Base-by-base conservation (phyloP, 2,797 vertebrate species). In the Lophius americanus region DNA sequence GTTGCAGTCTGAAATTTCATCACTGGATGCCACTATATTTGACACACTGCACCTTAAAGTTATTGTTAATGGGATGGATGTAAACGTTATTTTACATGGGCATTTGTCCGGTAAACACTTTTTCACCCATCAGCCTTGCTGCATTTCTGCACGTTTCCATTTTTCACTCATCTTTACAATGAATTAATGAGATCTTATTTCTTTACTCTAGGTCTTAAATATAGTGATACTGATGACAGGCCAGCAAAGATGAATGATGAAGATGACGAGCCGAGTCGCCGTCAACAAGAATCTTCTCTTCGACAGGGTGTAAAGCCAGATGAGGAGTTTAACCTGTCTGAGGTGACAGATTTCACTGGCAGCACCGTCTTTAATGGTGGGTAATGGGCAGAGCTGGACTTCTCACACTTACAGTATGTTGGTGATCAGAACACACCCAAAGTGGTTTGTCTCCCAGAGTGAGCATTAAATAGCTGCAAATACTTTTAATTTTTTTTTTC, bases 281-380 rank as follows among this genome's bases (percentile, higher is more conserved):
- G 36, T 23, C 5, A 60, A 52, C 73, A 62, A 44, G 59, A 48
- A 1, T 32, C 13, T 38, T 2, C 12, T 46, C 12, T 33, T 36
- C 33, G 35, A 37, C 68, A 76, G 42, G 44, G 3, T 1, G 7
- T 33, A 41, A 41, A 64, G 39, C 53, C 54, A 64, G 63, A 73
- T 5, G 36, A 54, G 44, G 56, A 75, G 42, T 13, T 72, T 6
- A 64, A 7, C 51, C 47, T 51, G 13, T 33, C 46, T 37, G 84
- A 78, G 41, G 62, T 73, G 3, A 4, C 47, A 8, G 63, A 79
- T 7, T 51, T 68, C 42, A 44, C 51, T 4, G 48, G 41, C 32
- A 68, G 7, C 60, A 51, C 32, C 36, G 3, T 73, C 49, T 5
- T 35, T 6, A 75, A 78, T 3, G 83, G 85, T 88, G 62, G 0